Evolutionary conservation across 2,113 vertebrate species (phyloP).

Genomic region (Paralichthys olivaceus): DNA sequence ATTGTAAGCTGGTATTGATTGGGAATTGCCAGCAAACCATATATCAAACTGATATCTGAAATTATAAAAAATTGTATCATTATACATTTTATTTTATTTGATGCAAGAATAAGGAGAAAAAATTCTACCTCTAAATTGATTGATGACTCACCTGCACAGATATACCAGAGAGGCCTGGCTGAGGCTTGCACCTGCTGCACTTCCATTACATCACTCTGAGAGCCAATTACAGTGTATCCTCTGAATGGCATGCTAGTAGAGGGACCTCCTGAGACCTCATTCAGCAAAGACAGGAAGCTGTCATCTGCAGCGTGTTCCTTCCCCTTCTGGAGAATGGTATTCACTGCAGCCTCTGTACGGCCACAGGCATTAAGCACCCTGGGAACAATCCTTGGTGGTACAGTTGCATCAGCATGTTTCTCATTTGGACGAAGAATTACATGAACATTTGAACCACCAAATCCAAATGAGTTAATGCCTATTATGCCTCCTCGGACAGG

Average conservation of each 20-base stretch:
- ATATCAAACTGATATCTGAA: neutral
- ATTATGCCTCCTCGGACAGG: constrained; percentile 89
- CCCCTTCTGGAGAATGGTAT: constrained; percentile 82
- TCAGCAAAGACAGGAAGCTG: constrained; percentile 87
- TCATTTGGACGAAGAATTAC: constrained; percentile 87
- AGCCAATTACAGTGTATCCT: constrained; percentile 87
- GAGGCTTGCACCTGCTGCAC: constrained; percentile 82
- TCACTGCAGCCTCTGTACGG: constrained; percentile 88
- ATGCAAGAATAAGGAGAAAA: too few relatives aligned
- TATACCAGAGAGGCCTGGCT: constrained; percentile 90
- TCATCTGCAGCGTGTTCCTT: constrained; percentile 71
- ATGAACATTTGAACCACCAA: constrained; percentile 95
- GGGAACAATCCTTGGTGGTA: constrained; percentile 51
- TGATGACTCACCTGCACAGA: constrained; percentile 90
- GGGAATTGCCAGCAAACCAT: neutral
- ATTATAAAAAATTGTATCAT: too few relatives aligned
- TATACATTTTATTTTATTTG: too few relatives aligned
- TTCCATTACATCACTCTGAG: constrained; percentile 78
- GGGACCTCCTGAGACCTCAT: constrained; percentile 82
- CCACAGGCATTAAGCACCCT: constrained; percentile 87
- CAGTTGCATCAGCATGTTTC: neutral
- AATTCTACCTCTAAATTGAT: too few relatives aligned
- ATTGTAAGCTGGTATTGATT: neutral
- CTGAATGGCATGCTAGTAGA: constrained; percentile 87
- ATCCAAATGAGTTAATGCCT: constrained; percentile 94